A percentile compares a stretch with the other conserved stretches of the same genome.
Conservation (phyloP, 2,113 vertebrate species). For the Sturnus vulgaris region DNA sequence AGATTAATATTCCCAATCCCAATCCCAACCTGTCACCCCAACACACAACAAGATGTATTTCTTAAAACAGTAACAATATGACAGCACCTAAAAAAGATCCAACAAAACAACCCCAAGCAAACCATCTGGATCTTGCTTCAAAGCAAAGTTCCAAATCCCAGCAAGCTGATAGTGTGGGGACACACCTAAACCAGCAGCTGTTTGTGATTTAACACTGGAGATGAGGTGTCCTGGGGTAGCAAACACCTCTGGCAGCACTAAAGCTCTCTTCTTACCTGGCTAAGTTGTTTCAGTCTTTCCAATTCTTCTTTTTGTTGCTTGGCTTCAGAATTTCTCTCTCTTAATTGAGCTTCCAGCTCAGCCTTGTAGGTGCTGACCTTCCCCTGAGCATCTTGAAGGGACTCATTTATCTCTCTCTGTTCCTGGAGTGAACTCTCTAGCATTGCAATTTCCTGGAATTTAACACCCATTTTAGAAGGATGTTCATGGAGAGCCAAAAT, state of each 20-base stretch:
- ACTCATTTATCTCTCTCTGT: constrained; percentile 71
- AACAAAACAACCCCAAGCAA: not conserved
- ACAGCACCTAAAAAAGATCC: not conserved
- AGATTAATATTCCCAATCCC: not conserved
- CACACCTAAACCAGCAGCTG: not conserved
- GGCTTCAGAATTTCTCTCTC: constrained; percentile 69
- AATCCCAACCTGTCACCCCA: not conserved
- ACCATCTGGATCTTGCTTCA: not conserved
- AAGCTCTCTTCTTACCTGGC: constrained; percentile 64
- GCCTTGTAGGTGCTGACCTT: constrained; percentile 68
- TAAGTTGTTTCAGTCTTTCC: constrained; percentile 56
- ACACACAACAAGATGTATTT: not conserved
- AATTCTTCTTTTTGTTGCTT: constrained; percentile 78
- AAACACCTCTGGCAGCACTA: not conserved
- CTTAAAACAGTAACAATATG: not conserved
- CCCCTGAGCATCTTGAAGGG: constrained; percentile 71
- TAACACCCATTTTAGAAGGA: not conserved
- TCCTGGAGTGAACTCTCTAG: constrained; percentile 69
- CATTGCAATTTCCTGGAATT: constrained; percentile 74
- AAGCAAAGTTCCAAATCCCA: not conserved
- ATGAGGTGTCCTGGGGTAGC: no score
- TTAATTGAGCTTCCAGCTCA: constrained; percentile 76
- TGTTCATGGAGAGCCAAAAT: not conserved
- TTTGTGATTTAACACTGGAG: accelerated
- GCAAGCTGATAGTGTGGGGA: not conserved